Base-by-base conservation (phyloP, 2,888 invertebrate genomes). In the Tachina grossa region DNA sequence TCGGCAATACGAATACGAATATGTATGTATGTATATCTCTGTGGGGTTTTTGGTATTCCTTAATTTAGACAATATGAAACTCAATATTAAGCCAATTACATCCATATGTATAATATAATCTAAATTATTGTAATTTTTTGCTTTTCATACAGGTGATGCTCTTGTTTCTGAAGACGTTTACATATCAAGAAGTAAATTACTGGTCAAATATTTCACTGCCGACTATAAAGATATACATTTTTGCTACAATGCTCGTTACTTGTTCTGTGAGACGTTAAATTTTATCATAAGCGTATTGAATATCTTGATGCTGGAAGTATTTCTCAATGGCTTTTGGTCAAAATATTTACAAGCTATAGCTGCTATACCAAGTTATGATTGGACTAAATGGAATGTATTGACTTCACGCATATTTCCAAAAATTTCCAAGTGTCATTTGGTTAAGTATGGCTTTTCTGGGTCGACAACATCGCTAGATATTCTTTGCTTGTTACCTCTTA, bases 381-480 rank as follows among this genome's bases (percentile, higher is more conserved):
- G 91, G 91, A 85, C 89, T 4, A 22, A 79, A 47, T 92, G 92
- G 92, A 91, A 92, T 85, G 88, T 88, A n/a, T 88, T 90, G 47
- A 90, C 90, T 3, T 92, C 92, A 3, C 89, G 88, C 43, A 89
- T 92, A 6, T 92, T 92, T 71, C 92, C 92, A 3, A 92, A 96
- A 95, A 95, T 97, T 72, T 97, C 97, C n/a, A 98, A 97, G 92
- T 98, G 98, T 91, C 95, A 95, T 72, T 97, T 98, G 93, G 95
- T 96, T 93, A 96, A 96, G 91, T 97, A 95, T 92, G 98, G 98
- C 93, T 95, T 96, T 1, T 96, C 97, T 6, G 98, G 97, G 0
- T 94, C 96, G 1, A 95, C 96, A 65, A 96, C 96, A 92, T 95
- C 94, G 85, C 95, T 96, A 92, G 97, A 98, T 90, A 96, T 88